Conservation (phyloP, 2,888 invertebrate genomes). For the Caenorhabditis doughertyi region DNA sequence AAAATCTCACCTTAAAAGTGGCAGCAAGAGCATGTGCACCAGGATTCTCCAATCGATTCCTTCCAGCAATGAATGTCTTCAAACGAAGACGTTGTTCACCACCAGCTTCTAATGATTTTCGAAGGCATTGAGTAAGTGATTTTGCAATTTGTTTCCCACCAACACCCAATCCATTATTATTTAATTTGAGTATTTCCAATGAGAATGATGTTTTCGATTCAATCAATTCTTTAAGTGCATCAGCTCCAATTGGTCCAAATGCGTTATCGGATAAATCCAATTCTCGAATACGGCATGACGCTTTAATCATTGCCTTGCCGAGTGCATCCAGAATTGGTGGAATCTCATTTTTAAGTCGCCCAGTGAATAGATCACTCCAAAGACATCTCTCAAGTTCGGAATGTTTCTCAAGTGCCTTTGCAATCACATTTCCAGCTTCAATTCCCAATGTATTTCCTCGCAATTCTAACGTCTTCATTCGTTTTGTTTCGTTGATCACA, state of each 20-base stretch:
- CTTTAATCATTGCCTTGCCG: conserved; percentile 90
- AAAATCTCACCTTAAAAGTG: conserved; percentile 89
- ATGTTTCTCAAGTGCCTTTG: conserved; percentile 61
- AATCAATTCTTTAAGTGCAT: conserved; percentile 89
- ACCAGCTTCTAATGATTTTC: conserved; percentile 62
- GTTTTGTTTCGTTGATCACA: conserved; percentile 44
- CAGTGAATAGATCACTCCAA: conserved; percentile 98
- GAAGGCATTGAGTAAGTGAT: conserved; percentile 71
- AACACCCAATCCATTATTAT: conserved; percentile 96
- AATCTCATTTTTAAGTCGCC: conserved; percentile 95
- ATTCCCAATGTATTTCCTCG: conserved; percentile 78
- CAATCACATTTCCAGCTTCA: conserved; percentile 71
- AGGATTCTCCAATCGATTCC: conserved; percentile 95
- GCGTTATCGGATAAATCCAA: conserved; percentile 97
- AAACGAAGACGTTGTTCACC: conserved; percentile 87
- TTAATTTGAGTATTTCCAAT: conserved; percentile 90
- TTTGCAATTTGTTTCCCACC: conserved; percentile 87
- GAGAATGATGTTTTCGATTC: conserved; percentile 91
- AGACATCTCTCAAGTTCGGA: conserved; percentile 85
- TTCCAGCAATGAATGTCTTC: conserved; percentile 92
- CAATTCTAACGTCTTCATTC: conserved; percentile 68
- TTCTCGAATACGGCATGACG: conserved; percentile 89
- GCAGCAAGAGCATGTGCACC: conserved; percentile 91
- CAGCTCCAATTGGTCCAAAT: conserved; percentile 95
- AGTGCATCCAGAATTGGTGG: conserved; percentile 89